phyloP scores from a whole-genome alignment of 2,888 invertebrate species.

The Trachelus troglodyta region DNA sequence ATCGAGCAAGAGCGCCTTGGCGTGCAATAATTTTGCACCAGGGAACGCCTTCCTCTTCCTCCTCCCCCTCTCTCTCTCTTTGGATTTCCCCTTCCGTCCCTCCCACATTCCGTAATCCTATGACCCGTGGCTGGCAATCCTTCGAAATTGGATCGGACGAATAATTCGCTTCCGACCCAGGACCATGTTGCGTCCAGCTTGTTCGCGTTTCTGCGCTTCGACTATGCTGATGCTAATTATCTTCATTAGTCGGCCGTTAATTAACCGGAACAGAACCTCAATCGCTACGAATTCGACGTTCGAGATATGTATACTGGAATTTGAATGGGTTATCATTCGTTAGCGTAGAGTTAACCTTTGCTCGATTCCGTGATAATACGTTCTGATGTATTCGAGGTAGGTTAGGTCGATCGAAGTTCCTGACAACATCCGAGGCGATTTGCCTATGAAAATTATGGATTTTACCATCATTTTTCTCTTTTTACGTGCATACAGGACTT shows the following conservation, averaged over 20 bases:
- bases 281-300: conserved; percentile 15
- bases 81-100: conserved; percentile 16
- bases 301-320: too few relatives aligned
- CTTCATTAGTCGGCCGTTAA: conserved; percentile 44
- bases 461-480: too few relatives aligned
- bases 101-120: background rate
- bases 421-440: too few relatives aligned
- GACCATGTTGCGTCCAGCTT: background rate
- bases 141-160: conserved; percentile 40
- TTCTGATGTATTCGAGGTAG: too few relatives aligned
- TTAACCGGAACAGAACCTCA: conserved; percentile 42
- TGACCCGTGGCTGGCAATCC: background rate
- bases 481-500: too few relatives aligned
- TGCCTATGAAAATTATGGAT: too few relatives aligned
- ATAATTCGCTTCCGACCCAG: conserved; percentile 5
- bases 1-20: conserved; percentile 21
- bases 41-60: conserved; percentile 21
- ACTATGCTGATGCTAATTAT: conserved; percentile 45
- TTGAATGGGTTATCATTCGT: conserved; percentile 12
- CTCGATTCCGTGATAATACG: too few relatives aligned
- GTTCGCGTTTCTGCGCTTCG: conserved; percentile 30
- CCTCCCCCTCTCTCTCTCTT: background rate
- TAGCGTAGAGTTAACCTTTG: background rate
- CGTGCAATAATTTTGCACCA: conserved; percentile 47
- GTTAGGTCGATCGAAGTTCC: too few relatives aligned